Base-by-base conservation (phyloP, 2,888 invertebrate genomes). In the Listrodromus nycthemerus region DNA sequence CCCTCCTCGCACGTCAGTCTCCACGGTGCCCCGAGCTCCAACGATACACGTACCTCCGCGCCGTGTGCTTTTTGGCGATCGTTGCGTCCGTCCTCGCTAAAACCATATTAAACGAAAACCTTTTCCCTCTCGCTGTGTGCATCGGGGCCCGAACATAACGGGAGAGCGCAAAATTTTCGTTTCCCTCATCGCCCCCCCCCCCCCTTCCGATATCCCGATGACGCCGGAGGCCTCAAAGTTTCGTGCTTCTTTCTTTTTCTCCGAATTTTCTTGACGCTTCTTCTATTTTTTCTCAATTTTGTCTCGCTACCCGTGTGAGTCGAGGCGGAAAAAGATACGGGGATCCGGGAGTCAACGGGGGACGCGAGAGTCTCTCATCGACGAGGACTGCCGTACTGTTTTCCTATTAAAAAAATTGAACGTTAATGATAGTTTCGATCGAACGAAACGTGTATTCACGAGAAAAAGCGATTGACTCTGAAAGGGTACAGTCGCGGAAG, bases 61-160 rank as follows among this genome's bases (percentile, higher is more conserved):
- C 52, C 30, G 55, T 65, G 55, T 82, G 45, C 76, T 50, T 58
- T 24, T 58, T 24, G 58, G 77, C 70, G 69, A 81, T 78, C 82
- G 83, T 83, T 87, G 87, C 87, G 86, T 85, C 87, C 86, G 87
- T 86, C 85, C 86, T 82, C 75, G 85, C 79, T 82, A 81, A 74
- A 81, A 81, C 19, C 24, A 3, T 7, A 30, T n/a, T 13, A 52
- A 52, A 78, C 65, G 75, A 67, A 83, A 80, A 83, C 85, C 81
- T 80, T 76, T 84, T 63, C 58, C 58, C 13, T 13, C 45, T 65
- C 76, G 16, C 66, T 63, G 61, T 30, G 61, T 45, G 55, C n/a
- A n/a, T 30, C 50, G 27, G 13, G 19, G 37, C n/a, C n/a, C n/a
- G 66, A 66, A 50, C 27, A 41, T 55, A 67, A 65, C 19, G 65